Evolutionary conservation across 2,797 vertebrate species (phyloP).

Genomic region (Melanotaenia nigrans): DNA sequence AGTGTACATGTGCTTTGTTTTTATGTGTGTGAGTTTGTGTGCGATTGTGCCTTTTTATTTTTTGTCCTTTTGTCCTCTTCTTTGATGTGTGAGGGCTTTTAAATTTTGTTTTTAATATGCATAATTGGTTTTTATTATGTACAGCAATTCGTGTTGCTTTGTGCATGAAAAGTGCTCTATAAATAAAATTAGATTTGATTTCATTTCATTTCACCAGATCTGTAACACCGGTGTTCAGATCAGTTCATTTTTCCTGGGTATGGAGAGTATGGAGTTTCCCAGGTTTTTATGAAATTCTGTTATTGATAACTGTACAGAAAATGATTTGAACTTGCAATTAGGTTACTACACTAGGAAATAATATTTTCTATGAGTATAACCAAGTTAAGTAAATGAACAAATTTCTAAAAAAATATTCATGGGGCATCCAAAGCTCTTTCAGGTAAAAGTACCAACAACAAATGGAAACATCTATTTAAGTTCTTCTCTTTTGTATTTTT

Average conservation of each 20-base stretch:
- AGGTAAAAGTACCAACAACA: background rate
- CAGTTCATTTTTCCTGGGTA: background rate
- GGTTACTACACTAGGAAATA: background rate
- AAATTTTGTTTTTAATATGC: no score
- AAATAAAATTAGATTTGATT: no score
- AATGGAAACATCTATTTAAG: no score
- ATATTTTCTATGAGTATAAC: background rate
- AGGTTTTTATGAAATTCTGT: background rate
- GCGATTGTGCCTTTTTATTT: no score
- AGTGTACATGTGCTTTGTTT: no score
- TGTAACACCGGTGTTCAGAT: background rate
- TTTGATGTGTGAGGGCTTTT: no score
- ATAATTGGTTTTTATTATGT: no score
- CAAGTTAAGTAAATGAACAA: background rate
- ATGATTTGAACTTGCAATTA: background rate
- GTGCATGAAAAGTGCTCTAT: no score
- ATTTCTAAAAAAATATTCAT: background rate
- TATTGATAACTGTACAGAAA: background rate
- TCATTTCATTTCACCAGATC: background rate
- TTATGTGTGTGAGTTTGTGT: no score
- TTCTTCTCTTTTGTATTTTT: background rate
- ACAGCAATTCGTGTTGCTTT: no score
- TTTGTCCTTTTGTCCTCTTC: no score
- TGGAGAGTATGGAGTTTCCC: no score
- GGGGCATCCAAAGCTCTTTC: background rate